phyloP scores from a whole-genome alignment of 1,140 invertebrate genomes.

The Hyles euphorbiae region DNA sequence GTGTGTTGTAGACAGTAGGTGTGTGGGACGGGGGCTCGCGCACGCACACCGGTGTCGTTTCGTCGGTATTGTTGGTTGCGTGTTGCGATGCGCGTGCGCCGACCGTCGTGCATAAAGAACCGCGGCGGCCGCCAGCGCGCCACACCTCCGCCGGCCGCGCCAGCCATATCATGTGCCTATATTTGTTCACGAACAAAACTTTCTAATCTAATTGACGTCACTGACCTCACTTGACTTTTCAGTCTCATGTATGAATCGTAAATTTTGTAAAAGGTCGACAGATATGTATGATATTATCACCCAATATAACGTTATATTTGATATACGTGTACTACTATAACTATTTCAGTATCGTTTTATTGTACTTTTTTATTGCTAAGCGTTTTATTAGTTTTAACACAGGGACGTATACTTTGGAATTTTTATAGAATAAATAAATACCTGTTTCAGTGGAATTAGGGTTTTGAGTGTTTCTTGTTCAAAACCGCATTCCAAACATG shows the following conservation, averaged over 20 bases:
- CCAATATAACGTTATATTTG: too few relatives aligned
- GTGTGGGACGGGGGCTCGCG: conserved; percentile 11
- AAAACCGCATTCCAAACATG: too few relatives aligned
- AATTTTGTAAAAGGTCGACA: too few relatives aligned
- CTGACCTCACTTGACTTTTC: conserved; percentile 17
- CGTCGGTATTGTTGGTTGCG: conserved; percentile 9
- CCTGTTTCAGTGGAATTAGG: too few relatives aligned
- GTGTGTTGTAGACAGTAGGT: background rate
- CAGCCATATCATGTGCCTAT: conserved; percentile 9
- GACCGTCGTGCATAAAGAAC: conserved; percentile 3
- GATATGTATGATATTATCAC: too few relatives aligned
- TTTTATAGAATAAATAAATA: too few relatives aligned
- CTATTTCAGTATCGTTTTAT: background rate
- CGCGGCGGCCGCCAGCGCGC: conserved; percentile 6
- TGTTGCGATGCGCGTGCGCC: conserved; percentile 17
- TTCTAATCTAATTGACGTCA: conserved; percentile 29
- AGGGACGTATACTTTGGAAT: too few relatives aligned
- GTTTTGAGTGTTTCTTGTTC: too few relatives aligned
- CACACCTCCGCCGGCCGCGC: conserved; percentile 28
- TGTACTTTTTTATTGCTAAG: too few relatives aligned
- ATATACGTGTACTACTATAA: background rate
- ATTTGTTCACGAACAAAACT: conserved; percentile 13
- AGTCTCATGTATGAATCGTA: background rate
- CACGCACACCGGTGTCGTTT: conserved; percentile 10
- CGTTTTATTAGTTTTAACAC: too few relatives aligned